Evolutionary conservation across 2,797 vertebrate genomes (phyloP).

Genomic region (Danio tinwini): DNA sequence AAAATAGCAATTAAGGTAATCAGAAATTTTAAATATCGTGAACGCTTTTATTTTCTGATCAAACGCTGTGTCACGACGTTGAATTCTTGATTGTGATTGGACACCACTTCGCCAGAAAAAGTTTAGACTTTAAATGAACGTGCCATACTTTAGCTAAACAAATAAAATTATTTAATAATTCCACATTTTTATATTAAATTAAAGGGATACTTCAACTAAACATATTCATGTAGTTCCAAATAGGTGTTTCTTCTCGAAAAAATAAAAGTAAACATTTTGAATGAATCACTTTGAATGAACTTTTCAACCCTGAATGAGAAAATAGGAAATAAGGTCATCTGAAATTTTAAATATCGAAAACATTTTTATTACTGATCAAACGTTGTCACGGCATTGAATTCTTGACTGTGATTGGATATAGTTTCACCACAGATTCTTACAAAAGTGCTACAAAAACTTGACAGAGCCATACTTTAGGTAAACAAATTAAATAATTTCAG

Average conservation of each 20-base stretch:
- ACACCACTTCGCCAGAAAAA: background rate
- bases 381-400: background rate
- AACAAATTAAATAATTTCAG: background rate
- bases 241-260: background rate
- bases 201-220: background rate
- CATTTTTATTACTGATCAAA: background rate
- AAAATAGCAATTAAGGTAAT: too few species aligned
- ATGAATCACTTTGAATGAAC: too few species aligned
- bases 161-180: background rate
- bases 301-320: background rate
- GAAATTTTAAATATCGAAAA: constrained; percentile 7
- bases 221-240: background rate
- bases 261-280: too few species aligned
- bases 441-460: background rate
- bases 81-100: background rate
- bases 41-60: constrained; percentile 2
- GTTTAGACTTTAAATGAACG: background rate
- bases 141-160: background rate
- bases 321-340: constrained; percentile 4
- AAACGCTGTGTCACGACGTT: background rate
- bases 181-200: background rate
- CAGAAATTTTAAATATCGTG: background rate
- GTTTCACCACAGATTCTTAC: background rate
- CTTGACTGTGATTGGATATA: background rate
- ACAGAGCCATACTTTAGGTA: background rate